A percentile compares a stretch with the other conserved stretches of the same genome.
Evolutionary conservation across 2,797 vertebrate species (phyloP).

Genomic region (Phataginus tetradactyla): DNA sequence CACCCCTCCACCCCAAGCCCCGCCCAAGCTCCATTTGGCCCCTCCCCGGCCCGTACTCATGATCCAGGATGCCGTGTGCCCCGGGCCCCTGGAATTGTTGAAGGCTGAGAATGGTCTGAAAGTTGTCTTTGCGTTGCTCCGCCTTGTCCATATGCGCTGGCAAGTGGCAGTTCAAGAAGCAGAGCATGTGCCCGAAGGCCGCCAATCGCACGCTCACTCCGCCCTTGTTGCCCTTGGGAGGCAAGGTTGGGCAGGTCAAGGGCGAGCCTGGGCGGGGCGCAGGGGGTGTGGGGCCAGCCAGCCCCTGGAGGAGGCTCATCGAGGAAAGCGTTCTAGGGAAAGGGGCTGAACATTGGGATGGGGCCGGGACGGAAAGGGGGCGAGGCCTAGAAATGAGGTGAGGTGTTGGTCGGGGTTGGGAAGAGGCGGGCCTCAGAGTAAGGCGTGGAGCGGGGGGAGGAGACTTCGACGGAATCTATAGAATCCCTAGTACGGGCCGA

Average conservation of each 20-base stretch:
- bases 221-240: constrained; percentile 96
- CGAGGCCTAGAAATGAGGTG: neutral
- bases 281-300: neutral
- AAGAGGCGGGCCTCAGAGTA: neutral
- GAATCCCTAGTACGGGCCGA: neutral
- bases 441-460: neutral
- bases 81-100: constrained; percentile 95
- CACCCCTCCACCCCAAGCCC: neutral
- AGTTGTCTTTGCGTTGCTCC: constrained; percentile 97
- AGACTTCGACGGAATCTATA: neutral
- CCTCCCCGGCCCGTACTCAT: constrained; percentile 89
- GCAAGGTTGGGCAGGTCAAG: neutral
- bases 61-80: constrained; percentile 94
- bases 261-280: neutral
- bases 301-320: neutral
- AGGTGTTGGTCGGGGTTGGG: neutral
- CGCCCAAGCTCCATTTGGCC: neutral
- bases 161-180: constrained; percentile 99
- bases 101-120: constrained; percentile 97
- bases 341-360: fast-evolving
- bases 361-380: neutral
- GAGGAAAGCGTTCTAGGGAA: neutral
- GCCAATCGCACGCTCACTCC: constrained; percentile 95
- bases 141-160: constrained; percentile 98
- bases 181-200: constrained; percentile 95